Conservation (phyloP, 2,888 invertebrate species). For the Scelioninae gen. 1 region DNA sequence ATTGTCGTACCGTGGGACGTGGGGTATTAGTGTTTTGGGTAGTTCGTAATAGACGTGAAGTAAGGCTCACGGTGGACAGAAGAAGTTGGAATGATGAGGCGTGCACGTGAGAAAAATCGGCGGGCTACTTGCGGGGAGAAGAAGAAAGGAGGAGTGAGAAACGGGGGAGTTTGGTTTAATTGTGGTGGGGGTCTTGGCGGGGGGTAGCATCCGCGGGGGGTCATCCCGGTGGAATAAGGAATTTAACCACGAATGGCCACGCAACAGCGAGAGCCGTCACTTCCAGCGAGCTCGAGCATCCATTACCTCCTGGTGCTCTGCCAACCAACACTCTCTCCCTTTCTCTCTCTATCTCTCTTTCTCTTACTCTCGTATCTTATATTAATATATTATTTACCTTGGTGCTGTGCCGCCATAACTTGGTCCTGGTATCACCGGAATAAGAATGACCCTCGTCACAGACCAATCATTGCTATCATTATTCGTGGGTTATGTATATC, state of each 20-base stretch:
- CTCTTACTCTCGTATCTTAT: slow-evolving; percentile 79
- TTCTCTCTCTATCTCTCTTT: too few species aligned
- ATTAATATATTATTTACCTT: slow-evolving; percentile 84
- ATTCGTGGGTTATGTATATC: slow-evolving; percentile 73
- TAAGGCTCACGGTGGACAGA: too few species aligned
- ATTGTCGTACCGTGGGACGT: too few species aligned
- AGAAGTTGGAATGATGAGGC: too few species aligned
- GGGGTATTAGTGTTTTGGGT: too few species aligned
- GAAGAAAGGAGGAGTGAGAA: slow-evolving; percentile 33
- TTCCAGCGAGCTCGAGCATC: slow-evolving; percentile 83
- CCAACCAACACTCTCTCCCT: slow-evolving; percentile 80
- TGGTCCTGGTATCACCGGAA: slow-evolving; percentile 60
- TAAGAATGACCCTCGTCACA: slow-evolving; percentile 82
- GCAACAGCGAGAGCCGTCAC: slow-evolving; percentile 84
- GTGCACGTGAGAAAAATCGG: too few species aligned
- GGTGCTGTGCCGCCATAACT: slow-evolving; percentile 67
- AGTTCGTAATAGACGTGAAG: too few species aligned
- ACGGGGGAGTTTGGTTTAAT: slow-evolving; percentile 41
- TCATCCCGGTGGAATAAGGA: slow-evolving; percentile 86
- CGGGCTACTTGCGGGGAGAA: slow-evolving; percentile 21
- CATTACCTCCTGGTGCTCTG: slow-evolving; percentile 84
- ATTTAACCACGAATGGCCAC: slow-evolving; percentile 84
- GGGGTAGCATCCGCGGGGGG: slow-evolving; percentile 86
- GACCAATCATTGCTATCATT: slow-evolving; percentile 83
- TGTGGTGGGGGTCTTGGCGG: slow-evolving; percentile 83